These are phyloP conservation scores for Harpalus rubripes DNA, from an alignment of 2,888 invertebrate genomes.

Conservation along the genomic window DNA sequence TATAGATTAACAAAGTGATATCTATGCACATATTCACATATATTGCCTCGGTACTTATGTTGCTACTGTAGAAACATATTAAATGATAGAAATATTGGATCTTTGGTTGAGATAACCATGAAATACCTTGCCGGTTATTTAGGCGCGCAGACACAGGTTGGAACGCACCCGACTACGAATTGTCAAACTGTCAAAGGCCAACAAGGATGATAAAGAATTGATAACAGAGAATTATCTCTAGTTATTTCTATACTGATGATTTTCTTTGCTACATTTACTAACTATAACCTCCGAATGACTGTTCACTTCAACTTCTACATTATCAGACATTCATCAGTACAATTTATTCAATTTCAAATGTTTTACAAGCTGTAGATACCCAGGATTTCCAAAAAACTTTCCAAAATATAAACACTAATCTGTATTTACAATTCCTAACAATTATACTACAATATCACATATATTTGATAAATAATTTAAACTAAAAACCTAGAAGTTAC, in stretches of 20 bases:
- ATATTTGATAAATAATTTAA: slow-evolving; percentile 15
- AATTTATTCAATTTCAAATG: slow-evolving; percentile 41
- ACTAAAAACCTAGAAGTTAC: neutral
- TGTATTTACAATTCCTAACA: slow-evolving; percentile 5
- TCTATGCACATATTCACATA: slow-evolving; percentile 33
- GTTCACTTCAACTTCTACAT: slow-evolving; percentile 11
- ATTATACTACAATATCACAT: neutral
- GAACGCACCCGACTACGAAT: slow-evolving; percentile 53
- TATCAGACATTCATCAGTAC: slow-evolving; percentile 19
- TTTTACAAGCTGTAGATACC: neutral
- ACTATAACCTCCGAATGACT: slow-evolving; percentile 36
- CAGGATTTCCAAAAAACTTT: neutral
- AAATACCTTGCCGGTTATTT: slow-evolving; percentile 65
- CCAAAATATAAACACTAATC: neutral
- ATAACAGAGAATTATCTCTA: slow-evolving; percentile 15
- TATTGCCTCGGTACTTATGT: slow-evolving; percentile 33
- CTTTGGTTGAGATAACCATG: slow-evolving; percentile 55
- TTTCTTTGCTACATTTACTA: slow-evolving; percentile 18
- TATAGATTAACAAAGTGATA: slow-evolving; percentile 18
- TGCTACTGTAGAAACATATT: slow-evolving; percentile 51
- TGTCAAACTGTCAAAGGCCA: slow-evolving; percentile 58
- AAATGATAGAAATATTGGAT: slow-evolving; percentile 47
- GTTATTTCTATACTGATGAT: slow-evolving; percentile 18
- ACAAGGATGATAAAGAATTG: slow-evolving; percentile 20
- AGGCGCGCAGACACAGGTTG: slow-evolving; percentile 54